phyloP scores from a whole-genome alignment of 53 echinoderm and acorn worm genomes.

The Holothuria scabra region DNA sequence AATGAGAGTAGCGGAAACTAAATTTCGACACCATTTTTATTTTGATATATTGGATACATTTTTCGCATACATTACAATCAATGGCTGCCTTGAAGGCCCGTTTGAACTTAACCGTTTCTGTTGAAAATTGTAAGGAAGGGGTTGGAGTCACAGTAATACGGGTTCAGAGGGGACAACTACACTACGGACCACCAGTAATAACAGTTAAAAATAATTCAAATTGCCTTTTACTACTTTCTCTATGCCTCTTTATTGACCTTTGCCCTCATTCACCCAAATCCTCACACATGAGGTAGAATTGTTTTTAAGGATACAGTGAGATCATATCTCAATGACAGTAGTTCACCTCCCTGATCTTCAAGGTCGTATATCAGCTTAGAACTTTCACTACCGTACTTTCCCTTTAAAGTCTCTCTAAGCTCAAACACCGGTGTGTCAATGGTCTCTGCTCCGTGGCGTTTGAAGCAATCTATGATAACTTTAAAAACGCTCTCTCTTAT shows the following conservation, averaged over 20 bases:
- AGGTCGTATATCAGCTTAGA: slow-evolving; percentile 97
- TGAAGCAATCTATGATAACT: slow-evolving; percentile 89
- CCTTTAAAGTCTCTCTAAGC: slow-evolving; percentile 93
- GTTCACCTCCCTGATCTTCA: slow-evolving; percentile 94
- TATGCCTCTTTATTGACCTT: not conserved
- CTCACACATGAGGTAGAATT: not conserved
- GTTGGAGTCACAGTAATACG: too few relatives aligned
- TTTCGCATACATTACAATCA: too few relatives aligned
- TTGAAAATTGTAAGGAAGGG: too few relatives aligned
- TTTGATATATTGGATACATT: too few relatives aligned
- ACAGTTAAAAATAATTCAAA: too few relatives aligned
- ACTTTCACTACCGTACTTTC: slow-evolving; percentile 93
- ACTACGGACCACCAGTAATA: too few relatives aligned
- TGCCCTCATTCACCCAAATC: not conserved
- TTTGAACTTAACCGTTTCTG: too few relatives aligned
- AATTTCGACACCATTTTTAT: too few relatives aligned
- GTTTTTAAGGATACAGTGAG: slow-evolving; percentile 95
- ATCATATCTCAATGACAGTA: slow-evolving; percentile 92
- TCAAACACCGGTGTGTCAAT: slow-evolving; percentile 99
- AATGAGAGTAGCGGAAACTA: too few relatives aligned
- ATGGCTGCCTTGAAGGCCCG: too few relatives aligned
- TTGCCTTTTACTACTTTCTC: too few relatives aligned
- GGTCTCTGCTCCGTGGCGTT: slow-evolving; percentile 96
- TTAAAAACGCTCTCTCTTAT: slow-evolving; percentile 93
- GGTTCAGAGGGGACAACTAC: too few relatives aligned